Evolutionary conservation across 2,113 vertebrate species (phyloP).

Genomic region (Solea solea): DNA sequence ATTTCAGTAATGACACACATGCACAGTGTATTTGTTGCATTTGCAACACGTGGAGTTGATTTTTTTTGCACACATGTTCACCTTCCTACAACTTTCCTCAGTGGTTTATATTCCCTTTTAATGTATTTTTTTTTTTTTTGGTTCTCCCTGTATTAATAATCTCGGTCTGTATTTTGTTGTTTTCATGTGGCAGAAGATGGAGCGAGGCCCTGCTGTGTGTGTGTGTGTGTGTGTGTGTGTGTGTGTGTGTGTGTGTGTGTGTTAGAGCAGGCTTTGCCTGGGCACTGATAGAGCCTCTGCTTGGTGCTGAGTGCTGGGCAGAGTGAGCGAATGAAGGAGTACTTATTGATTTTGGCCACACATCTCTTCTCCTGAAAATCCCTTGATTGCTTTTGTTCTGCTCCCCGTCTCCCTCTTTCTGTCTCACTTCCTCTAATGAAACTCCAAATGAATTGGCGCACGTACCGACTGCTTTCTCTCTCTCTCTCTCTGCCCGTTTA

Average conservation of each 20-base stretch:
- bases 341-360: conserved; percentile 81
- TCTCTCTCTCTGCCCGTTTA: conserved; percentile 33
- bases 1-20: not conserved
- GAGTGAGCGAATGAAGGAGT: conserved; percentile 68
- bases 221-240: conserved; percentile 20
- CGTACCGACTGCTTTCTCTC: conserved; percentile 62
- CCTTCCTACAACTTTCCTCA: not conserved
- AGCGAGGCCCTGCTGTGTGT: conserved; percentile 18
- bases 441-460: conserved; percentile 82
- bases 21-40: no score
- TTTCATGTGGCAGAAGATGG: conserved; percentile 33
- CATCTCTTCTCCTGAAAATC: conserved; percentile 69
- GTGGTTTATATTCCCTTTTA: not conserved
- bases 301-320: conserved; percentile 63
- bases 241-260: conserved; percentile 26
- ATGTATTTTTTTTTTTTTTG: not conserved
- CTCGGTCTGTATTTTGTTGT: conserved; percentile 12
- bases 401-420: conserved; percentile 71
- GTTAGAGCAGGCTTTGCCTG: conserved; percentile 21
- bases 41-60: not conserved
- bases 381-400: conserved; percentile 89
- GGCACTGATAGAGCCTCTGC: conserved; percentile 57
- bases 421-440: conserved; percentile 78
- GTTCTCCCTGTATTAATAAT: conserved; percentile 19
- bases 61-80: not conserved